These are phyloP conservation scores for Drosophila nigritarsus DNA, from an alignment of 2,888 invertebrate genomes.

Conservation along the genomic window DNA sequence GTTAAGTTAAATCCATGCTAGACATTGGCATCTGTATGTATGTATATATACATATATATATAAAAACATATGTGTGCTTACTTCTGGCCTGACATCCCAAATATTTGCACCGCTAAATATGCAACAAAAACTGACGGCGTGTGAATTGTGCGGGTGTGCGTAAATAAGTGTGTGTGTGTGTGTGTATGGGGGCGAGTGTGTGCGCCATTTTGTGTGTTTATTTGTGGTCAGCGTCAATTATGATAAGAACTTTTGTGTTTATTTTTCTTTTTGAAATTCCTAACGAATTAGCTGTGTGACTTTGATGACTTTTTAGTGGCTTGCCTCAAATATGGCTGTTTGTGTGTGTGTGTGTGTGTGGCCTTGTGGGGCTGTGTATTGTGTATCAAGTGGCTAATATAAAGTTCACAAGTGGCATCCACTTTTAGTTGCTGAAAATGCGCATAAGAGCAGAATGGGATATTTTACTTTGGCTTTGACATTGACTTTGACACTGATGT, in stretches of 20 bases:
- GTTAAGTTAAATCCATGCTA: slow-evolving; percentile 53
- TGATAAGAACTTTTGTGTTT: slow-evolving; percentile 13
- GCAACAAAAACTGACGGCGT: slow-evolving; percentile 47
- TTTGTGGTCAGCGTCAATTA: slow-evolving; percentile 38
- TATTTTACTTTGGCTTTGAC: slow-evolving; percentile 10
- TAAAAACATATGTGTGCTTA: slow-evolving; percentile 3
- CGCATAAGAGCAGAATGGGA: slow-evolving; percentile 8
- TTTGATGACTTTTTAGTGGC: slow-evolving; percentile 57
- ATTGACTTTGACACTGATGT: background rate
- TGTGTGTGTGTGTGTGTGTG: background rate
- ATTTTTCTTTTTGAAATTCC: slow-evolving; percentile 5
- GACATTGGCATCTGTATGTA: background rate
- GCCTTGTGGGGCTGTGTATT: slow-evolving; percentile 11
- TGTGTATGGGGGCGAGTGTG: background rate
- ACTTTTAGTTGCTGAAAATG: slow-evolving; percentile 18
- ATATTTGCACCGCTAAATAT: slow-evolving; percentile 66
- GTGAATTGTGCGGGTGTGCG: background rate
- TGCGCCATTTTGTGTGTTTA: slow-evolving; percentile 6
- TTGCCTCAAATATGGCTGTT: slow-evolving; percentile 3
- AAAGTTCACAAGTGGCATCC: slow-evolving; percentile 31
- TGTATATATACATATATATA: background rate
- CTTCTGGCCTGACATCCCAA: slow-evolving; percentile 39
- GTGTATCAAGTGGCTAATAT: slow-evolving; percentile 19
- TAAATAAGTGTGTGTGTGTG: background rate
- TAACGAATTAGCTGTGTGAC: slow-evolving; percentile 57